Evolutionary conservation across 2,888 invertebrate species (phyloP).

Genomic region (Melanostoma mellinum): DNA sequence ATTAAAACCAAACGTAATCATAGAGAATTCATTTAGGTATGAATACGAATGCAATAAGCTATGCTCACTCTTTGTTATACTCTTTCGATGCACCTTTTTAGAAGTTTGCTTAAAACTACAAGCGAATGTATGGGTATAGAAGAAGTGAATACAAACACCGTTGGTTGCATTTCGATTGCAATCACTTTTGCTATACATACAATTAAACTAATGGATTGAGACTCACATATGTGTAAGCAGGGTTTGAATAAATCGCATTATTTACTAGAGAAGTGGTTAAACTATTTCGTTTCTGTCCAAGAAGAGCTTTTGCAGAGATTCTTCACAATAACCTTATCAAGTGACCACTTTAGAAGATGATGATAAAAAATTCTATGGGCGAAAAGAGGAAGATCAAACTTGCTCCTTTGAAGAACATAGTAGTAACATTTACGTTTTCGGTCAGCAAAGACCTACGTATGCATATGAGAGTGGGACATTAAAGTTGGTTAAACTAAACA

Average conservation of each 20-base stretch:
- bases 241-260: constrained; percentile 30
- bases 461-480: no score
- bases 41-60: constrained; percentile 41
- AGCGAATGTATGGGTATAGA: no score
- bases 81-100: background rate
- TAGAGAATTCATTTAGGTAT: constrained; percentile 48
- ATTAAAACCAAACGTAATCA: constrained; percentile 63
- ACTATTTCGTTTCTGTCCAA: background rate
- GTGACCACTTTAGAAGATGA: constrained; percentile 18
- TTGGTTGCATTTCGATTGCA: constrained; percentile 42
- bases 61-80: background rate
- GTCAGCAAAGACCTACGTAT: no score
- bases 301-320: constrained; percentile 11
- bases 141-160: background rate
- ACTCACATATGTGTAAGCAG: constrained; percentile 1
- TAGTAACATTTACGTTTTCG: no score
- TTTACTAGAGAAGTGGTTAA: constrained; percentile 9
- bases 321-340: constrained; percentile 8
- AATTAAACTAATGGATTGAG: constrained; percentile 64
- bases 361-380: no score
- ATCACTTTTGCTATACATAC: constrained; percentile 20
- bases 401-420: no score
- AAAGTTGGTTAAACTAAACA: no score
- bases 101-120: background rate
- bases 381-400: no score